Percentiles rank a stretch among this genome's conserved stretches.
Conservation (phyloP, 2,113 vertebrate species). For the Tor tambroides region DNA sequence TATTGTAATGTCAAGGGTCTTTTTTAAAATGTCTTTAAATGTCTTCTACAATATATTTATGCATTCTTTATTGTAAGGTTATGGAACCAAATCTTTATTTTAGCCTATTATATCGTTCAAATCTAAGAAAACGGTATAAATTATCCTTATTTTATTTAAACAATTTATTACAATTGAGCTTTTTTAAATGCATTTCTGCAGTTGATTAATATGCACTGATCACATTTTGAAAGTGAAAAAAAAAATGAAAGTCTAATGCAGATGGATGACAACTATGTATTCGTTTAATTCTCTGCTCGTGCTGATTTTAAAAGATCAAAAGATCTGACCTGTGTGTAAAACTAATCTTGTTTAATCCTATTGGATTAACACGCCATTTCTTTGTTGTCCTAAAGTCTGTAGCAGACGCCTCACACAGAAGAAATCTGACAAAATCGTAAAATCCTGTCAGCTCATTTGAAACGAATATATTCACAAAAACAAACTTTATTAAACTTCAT, state of each 20-base stretch:
- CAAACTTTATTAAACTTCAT: background rate
- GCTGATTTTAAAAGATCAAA: slow-evolving; percentile 34
- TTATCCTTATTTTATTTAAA: background rate
- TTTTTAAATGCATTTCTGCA: background rate
- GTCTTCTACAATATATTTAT: background rate
- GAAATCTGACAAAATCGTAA: slow-evolving; percentile 41
- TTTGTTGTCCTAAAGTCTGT: slow-evolving; percentile 38
- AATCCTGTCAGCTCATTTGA: background rate
- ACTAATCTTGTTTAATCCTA: slow-evolving; percentile 59
- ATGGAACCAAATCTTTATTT: background rate
- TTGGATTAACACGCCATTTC: slow-evolving; percentile 52
- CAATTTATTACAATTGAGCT: too few relatives aligned
- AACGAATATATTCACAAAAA: background rate
- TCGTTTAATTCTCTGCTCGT: slow-evolving; percentile 11
- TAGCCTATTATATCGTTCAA: background rate
- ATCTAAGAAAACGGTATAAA: background rate
- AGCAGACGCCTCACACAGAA: slow-evolving; percentile 18
- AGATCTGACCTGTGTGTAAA: slow-evolving; percentile 43
- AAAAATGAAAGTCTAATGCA: background rate
- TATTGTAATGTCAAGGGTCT: too few relatives aligned
- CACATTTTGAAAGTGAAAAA: background rate
- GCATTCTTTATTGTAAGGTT: background rate
- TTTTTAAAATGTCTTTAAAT: too few relatives aligned
- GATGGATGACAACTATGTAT: background rate
- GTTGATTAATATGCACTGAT: background rate